Evolutionary conservation across 1,140 invertebrate genomes (phyloP), one percentile per base, ranked within the genome.

Genomic region (Danaus melanippus): DNA sequence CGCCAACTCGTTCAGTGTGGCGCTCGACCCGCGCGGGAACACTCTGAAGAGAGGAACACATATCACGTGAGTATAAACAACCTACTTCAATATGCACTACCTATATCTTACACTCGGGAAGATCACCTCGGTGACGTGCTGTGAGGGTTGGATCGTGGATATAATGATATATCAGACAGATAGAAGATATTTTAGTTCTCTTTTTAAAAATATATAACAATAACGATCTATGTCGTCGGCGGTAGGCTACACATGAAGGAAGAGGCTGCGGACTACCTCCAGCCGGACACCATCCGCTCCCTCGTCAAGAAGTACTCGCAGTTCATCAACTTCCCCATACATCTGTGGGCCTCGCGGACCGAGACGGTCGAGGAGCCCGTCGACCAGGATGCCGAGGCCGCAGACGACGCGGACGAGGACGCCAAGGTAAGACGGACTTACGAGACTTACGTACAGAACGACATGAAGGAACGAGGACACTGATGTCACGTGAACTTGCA

Each of bases 251-350:
- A 98, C 69, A 81, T 99, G 74, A 99, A 99, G 86, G 96, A 99
- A 66, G 98, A 99, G 88, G 97, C 98, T 9, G 89, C 93, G 64
- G 98, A 99, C 85, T 99, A 96, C 88, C 84, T 99, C 58, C 97
- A 99, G 84, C 90, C 95, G 52, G 93, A 97, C 66, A 98, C 96
- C 3, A 90, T 99, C 11, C 93, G 93, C 64, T 92, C 93, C 61
- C 88, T 99, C 6, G 93, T 99, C 21, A 96, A 95, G 80, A 99
- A 99, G 86, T 99, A 99, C 86, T 98, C 96, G 1, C 98, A 99
- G 88, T 99, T 99, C 85, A 99, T 99, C 70, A 99, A 99, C 85
- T 99, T 99, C 90, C 95, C 96, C 12, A 99, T 99, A 73, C 96
- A 96, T 80, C 82, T 99, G 71, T 99, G 98, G 98, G 91, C 93